phyloP scores from a whole-genome alignment of 2,888 invertebrate species.

The Lacanobia wlatinum region DNA sequence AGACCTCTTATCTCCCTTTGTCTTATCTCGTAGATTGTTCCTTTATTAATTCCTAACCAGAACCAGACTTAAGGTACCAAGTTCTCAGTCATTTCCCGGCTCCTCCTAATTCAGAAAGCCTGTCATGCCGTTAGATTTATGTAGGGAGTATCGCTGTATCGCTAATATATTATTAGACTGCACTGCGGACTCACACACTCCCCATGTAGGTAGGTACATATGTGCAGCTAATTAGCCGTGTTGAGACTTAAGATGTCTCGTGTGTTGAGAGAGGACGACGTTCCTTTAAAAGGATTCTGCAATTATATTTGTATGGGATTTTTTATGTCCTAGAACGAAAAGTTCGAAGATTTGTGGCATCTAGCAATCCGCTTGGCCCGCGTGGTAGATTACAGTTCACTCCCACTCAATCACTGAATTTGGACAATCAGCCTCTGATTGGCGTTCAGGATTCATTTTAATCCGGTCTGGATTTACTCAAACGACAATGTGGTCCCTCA shows the following conservation, averaged over 20 bases:
- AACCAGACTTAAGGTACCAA: slow-evolving; percentile 3
- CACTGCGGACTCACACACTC: slow-evolving; percentile 59
- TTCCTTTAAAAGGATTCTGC: background rate
- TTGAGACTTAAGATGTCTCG: slow-evolving; percentile 30
- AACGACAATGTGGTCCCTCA: background rate
- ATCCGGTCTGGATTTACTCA: slow-evolving; percentile 1
- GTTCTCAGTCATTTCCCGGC: slow-evolving; percentile 26
- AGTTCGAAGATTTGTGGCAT: too few relatives aligned
- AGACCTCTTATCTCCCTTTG: too few relatives aligned
- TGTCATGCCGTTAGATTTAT: slow-evolving; percentile 62
- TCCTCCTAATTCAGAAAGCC: slow-evolving; percentile 57
- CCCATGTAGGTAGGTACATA: slow-evolving; percentile 21
- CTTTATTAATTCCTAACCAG: background rate
- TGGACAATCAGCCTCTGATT: slow-evolving; percentile 35
- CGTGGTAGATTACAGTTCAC: too few relatives aligned
- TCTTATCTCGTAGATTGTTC: background rate
- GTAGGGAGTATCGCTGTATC: slow-evolving; percentile 36
- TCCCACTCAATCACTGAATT: slow-evolving; percentile 53
- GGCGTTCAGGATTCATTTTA: slow-evolving; percentile 32
- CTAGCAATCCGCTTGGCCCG: too few relatives aligned
- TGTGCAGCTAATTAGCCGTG: slow-evolving; percentile 45
- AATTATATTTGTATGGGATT: background rate
- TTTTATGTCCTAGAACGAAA: too few relatives aligned
- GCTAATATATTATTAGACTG: slow-evolving; percentile 66
- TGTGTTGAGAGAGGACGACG: background rate